Base-by-base conservation (phyloP, 64 coral and sea anemone species). In the Acropora yongei region DNA sequence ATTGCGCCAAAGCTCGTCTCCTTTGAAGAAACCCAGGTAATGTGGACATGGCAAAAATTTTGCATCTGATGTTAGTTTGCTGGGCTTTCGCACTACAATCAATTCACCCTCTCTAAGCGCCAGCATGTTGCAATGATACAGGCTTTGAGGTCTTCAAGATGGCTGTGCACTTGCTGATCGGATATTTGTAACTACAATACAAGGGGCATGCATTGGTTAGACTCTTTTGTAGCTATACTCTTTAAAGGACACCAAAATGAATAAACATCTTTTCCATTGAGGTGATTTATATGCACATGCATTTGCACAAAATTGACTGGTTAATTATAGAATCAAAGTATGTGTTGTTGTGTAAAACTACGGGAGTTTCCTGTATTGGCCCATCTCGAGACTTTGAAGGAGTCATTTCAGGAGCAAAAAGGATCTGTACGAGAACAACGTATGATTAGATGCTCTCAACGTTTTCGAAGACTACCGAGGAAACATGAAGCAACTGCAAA, bases 1-100 rank as follows among this genome's bases (percentile, higher is more conserved):
- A 73, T 96, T 86, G 14, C 72, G 51, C 90, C 90, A 96, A 41
- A 96, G 79, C 7, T 90, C 81, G 11, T 90, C 18, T 9, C 68
- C 72, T 12, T 83, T 80, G 12, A 86, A 68, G 77, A 93, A 96
- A 57, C 81, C 84, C 50, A 83, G 20, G 74, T 86, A 93, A 44
- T 69, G 80, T 14, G 42, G 14, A 42, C 79, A 93, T 1, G 95
- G 90, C 5, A 81, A 14, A 44, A 44, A 67, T 18, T 41, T 13
- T 12, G 20, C 30, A 42, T 17, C 30, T 19, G 42, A 63, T 63
- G 11, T 63, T 3, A 82, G 17, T 76, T 92, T 76, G 72, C 16
- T 10, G 6, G 78, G 94, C 1, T 72, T 41, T 71, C 90, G 49
- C n/a, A 93, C 57, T 7, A 96, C 86, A 13, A 90, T 93, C 0